Evolutionary conservation across 2,888 invertebrate genomes (phyloP), one percentile per base, ranked within the genome.

Genomic region (Synanthedon myopaeformis): DNA sequence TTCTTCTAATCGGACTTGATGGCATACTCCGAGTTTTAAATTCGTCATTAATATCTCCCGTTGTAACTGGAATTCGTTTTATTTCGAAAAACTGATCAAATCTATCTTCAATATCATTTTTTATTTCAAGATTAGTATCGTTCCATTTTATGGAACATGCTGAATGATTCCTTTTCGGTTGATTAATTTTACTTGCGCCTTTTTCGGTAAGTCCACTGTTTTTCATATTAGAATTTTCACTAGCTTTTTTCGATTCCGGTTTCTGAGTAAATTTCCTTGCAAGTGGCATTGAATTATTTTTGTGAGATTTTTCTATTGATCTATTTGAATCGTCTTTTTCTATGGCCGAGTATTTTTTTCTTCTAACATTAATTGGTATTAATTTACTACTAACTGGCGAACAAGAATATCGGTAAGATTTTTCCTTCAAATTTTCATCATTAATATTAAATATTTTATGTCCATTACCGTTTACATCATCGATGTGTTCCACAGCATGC

Each of bases 21-120:
- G 91, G 91, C 72, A 89, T 89, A 67, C 91, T 91, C 62, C 82
- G 87, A 0, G 89, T 87, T 67, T 74, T 81, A 56, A 77, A 84
- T n/a, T 79, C 76, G 52, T 74, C 70, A 51, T 73, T 73, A 51
- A 69, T 55, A 54, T 64, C 58, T 17, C 41, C 55, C 57, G 58
- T 59, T 45, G 59, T 41, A 14, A 61, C 56, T 35, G 63, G 64
- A 2, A 60, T 55, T 52, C 69, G 69, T 41, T 70, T 72, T 14
- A 71, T 71, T 14, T 76, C 76, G 58, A 86, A 85, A 64, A 77
- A 85, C 35, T 80, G 63, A 17, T 82, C 73, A 58, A 86, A 85
- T 62, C 83, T 86, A 23, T 74, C 65, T 60, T 87, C 86, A 5
- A 82, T 58, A 54, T 80, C 80, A 53, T 76, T 72, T 60, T 74